Evolutionary conservation across 2,113 vertebrate genomes (phyloP), one percentile per base, ranked within the genome.

Genomic region (Dermatemys mawii): DNA sequence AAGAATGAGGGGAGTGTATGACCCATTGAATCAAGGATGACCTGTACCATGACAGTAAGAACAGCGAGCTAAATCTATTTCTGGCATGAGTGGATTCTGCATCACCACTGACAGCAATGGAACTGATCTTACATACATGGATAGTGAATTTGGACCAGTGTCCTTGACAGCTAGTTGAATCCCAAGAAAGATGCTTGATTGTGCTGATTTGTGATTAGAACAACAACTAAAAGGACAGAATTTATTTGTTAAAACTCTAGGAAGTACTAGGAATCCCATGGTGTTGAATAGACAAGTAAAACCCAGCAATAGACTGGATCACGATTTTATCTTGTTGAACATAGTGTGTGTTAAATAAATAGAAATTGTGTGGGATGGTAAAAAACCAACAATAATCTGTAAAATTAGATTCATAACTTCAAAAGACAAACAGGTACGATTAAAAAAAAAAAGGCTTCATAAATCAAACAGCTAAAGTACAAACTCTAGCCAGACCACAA

Each of bases 401-500:
- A 83, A 87, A 94, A 96, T 60, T 26, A 57, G 44, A 44, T 93
- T 82, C 48, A 16, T 73, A 55, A 90, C 85, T 90, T 94, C 3
- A 54, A 92, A 90, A 91, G 85, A 27, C 46, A 8, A 38, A 38
- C 78, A 63, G 0, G 0, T 78, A 54, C n/a, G 53, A 83, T 57
- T 38, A 90, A 82, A 46, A 53, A 27, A n/a, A 8, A 38, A 35
- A 32, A 88, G 21, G 81, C 48, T 92, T 94, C 54, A 82, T 80
- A 90, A 97, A 94, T 92, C 95, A 94, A 96, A 94, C 0, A 1
- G 92, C 26, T 7, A 83, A 95, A 97, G 84, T 83, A 92, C 63
- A 94, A 98, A 95, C 97, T 96, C 95, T 95, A 97, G 94, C 97
- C 97, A 98, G 98, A 98, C 98, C 98, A 98, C 98, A 98, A 98